These are phyloP conservation scores for Hoplias malabaricus DNA, from an alignment of 2,113 vertebrate species.

Conservation along the genomic window DNA sequence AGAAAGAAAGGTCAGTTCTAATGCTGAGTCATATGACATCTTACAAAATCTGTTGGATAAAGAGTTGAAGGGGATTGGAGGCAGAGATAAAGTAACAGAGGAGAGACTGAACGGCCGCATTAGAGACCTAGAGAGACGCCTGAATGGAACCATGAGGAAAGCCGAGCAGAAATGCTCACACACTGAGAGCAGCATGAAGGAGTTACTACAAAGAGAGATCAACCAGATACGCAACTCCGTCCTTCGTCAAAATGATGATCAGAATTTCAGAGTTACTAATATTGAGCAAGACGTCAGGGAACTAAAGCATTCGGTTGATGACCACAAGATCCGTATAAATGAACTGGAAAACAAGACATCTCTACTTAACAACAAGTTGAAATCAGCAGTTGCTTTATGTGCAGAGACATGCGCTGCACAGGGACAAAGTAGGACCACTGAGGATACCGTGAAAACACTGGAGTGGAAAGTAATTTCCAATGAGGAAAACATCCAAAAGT, in stretches of 20 bases:
- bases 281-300: conserved; percentile 70
- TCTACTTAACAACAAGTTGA: conserved; percentile 70
- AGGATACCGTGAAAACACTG: conserved; percentile 74
- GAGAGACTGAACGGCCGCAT: conserved; percentile 74
- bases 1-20: conserved; percentile 72
- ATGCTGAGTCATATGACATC: conserved; percentile 67
- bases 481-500: conserved; percentile 71
- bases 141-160: conserved; percentile 80
- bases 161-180: conserved; percentile 72
- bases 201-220: conserved; percentile 70
- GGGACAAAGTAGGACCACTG: conserved; percentile 48
- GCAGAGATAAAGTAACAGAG: conserved; percentile 63
- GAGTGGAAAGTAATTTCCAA: conserved; percentile 76
- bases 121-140: conserved; percentile 77
- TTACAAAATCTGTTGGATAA: conserved; percentile 74
- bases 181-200: conserved; percentile 71
- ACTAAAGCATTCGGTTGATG: conserved; percentile 64
- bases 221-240: conserved; percentile 67
- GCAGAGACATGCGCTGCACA: conserved; percentile 70
- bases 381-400: conserved; percentile 68
- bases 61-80: conserved; percentile 64
- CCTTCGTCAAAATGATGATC: conserved; percentile 65
- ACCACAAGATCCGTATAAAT: conserved; percentile 65
- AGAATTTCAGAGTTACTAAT: conserved; percentile 68
- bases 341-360: conserved; percentile 66